A percentile compares a stretch with the other conserved stretches of the same genome.
These are phyloP conservation scores for Bombus superbus DNA, from an alignment of 1,140 invertebrate species.

Conservation along the genomic window DNA sequence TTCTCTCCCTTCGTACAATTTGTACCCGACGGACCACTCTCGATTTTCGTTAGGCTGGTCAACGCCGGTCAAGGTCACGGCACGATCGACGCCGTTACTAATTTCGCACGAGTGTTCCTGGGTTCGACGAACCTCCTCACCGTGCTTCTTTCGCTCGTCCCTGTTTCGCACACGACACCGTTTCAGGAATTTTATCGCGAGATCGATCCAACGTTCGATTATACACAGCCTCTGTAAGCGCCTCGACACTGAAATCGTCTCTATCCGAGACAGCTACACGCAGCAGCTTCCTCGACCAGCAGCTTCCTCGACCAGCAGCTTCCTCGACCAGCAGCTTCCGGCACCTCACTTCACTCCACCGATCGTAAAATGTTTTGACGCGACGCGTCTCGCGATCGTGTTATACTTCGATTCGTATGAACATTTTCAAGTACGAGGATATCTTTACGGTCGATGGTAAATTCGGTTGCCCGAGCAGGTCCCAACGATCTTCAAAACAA, in stretches of 20 bases:
- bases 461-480: accelerated
- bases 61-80: constrained; percentile 61
- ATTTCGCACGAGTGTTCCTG: constrained; percentile 56
- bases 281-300: not conserved
- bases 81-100: constrained; percentile 45
- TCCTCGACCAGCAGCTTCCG: not conserved
- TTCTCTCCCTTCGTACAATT: not conserved
- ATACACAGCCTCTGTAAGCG: not conserved
- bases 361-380: not conserved
- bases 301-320: no score
- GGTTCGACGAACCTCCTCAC: constrained; percentile 57
- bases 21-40: constrained; percentile 45
- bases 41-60: constrained; percentile 59
- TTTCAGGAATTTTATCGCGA: constrained; percentile 29
- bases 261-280: not conserved
- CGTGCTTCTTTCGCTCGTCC: not conserved
- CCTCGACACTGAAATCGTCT: not conserved
- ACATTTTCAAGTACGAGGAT: not conserved
- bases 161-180: constrained; percentile 5
- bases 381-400: not conserved
- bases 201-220: constrained; percentile 24
- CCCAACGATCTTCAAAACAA: not conserved
- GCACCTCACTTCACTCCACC: not conserved
- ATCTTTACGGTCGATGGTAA: not conserved
- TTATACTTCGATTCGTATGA: not conserved